These are phyloP conservation scores for Drosophila greeni DNA, from an alignment of 2,888 invertebrate genomes.

Conservation along the genomic window DNA sequence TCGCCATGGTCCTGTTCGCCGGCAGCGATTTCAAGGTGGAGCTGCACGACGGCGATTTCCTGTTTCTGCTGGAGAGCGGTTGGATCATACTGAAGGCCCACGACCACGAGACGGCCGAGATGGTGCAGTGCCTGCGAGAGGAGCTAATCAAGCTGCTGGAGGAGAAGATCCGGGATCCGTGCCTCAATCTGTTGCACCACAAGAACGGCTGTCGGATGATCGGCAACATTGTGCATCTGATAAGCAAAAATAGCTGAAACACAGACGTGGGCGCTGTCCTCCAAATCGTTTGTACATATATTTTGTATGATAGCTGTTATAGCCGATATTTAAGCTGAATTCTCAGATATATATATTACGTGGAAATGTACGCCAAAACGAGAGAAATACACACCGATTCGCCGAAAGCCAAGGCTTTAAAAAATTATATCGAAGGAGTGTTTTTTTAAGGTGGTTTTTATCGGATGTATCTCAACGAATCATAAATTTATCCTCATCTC, in stretches of 20 bases:
- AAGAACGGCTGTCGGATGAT: constrained; percentile 88
- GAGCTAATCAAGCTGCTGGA: constrained; percentile 88
- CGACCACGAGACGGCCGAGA: constrained; percentile 88
- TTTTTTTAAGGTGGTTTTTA: not conserved
- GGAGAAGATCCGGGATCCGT: constrained; percentile 90
- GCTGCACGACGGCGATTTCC: constrained; percentile 85
- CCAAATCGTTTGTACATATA: constrained; percentile 25
- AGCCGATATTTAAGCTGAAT: constrained; percentile 19
- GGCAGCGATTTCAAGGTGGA: constrained; percentile 87
- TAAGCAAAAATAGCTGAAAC: constrained; percentile 79
- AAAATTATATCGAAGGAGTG: not conserved
- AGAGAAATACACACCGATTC: constrained; percentile 12
- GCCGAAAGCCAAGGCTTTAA: constrained; percentile 5
- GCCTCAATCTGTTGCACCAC: constrained; percentile 85
- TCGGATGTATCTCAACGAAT: not conserved
- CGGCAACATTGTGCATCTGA: constrained; percentile 85
- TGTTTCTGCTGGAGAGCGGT: constrained; percentile 87
- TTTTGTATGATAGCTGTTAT: constrained; percentile 45
- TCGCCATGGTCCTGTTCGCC: constrained; percentile 85
- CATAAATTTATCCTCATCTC: not conserved
- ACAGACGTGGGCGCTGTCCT: not conserved
- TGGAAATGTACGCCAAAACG: constrained; percentile 2
- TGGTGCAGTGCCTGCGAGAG: constrained; percentile 87
- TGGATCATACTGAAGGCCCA: constrained; percentile 91
- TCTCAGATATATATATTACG: constrained; percentile 7